phyloP scores from a whole-genome alignment of 1,140 invertebrate species.

The silkworm (Bombyx mori) region ASM3026992v2 NC_085129.1:19335501-19336000 shows the following conservation, averaged over 20 bases:
- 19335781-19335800: slow-evolving; percentile 79
- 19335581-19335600: slow-evolving; percentile 7
- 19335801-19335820: slow-evolving; percentile 92
- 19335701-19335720: not conserved
- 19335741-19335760: slow-evolving; percentile 4
- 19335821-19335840: slow-evolving; percentile 90
- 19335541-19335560: slow-evolving; percentile 8
- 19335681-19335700: not conserved
- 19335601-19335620: not conserved
- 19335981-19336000: too few species aligned
- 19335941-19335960: too few species aligned
- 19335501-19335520: slow-evolving; percentile 2
- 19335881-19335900: too few species aligned
- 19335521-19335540: not conserved
- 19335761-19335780: slow-evolving; percentile 24
- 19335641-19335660: too few species aligned
- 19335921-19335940: too few species aligned
- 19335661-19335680: not conserved
- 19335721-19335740: not conserved
- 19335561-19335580: slow-evolving; percentile 6
- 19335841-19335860: slow-evolving; percentile 73
- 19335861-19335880: slow-evolving; percentile 37
- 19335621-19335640: not conserved
- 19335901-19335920: too few species aligned
- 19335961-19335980: too few species aligned